These are phyloP conservation scores for Lasiommata megera DNA, from an alignment of 2,888 invertebrate species.

Conservation along the genomic window DNA sequence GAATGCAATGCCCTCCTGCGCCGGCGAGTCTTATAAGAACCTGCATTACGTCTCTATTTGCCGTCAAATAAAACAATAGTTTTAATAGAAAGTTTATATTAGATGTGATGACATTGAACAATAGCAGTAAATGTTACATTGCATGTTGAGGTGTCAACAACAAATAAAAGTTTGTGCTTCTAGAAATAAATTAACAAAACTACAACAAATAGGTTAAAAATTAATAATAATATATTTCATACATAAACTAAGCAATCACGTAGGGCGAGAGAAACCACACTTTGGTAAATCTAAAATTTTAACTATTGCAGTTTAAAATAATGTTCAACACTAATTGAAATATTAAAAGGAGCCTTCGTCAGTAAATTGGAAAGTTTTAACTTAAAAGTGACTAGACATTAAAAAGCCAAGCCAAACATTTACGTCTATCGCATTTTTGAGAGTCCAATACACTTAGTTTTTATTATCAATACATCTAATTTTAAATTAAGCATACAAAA, in stretches of 20 bases:
- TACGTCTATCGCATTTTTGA: constrained; percentile 25
- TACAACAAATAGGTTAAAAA: constrained; percentile 70
- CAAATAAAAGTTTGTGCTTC: constrained; percentile 77
- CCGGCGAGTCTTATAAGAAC: too few species aligned
- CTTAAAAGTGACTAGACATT: constrained; percentile 54
- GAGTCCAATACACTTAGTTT: constrained; percentile 19
- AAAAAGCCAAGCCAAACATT: constrained; percentile 31
- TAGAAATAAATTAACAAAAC: constrained; percentile 79
- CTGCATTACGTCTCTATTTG: too few species aligned
- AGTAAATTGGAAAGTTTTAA: neutral
- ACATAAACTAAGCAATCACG: constrained; percentile 61
- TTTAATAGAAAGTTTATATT: constrained; percentile 70
- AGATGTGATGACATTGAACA: constrained; percentile 75
- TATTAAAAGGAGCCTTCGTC: neutral
- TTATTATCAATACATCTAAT: constrained; percentile 30
- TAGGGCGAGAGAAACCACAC: constrained; percentile 71
- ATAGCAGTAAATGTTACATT: constrained; percentile 74
- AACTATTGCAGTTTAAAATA: neutral
- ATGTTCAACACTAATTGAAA: neutral
- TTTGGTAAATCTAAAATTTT: constrained; percentile 39
- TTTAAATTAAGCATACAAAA: constrained; percentile 63
- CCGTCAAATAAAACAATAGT: constrained; percentile 51
- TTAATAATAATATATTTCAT: constrained; percentile 45
- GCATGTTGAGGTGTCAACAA: constrained; percentile 75
- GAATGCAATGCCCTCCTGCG: too few species aligned